Base-by-base conservation (phyloP, 2,888 invertebrate species). In the Himalopsyche anomala region DNA sequence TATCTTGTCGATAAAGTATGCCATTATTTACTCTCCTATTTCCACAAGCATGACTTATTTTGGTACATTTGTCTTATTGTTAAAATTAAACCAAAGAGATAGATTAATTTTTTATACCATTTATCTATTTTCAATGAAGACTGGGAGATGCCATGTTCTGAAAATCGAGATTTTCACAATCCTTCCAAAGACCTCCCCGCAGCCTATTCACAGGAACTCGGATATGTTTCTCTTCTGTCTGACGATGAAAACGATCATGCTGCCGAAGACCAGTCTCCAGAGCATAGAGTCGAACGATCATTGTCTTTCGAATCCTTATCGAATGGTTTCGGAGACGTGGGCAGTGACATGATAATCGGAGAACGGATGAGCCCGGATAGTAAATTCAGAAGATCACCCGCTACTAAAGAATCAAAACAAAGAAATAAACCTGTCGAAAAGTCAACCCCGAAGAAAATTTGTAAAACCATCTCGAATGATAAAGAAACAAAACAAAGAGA, bases 191-290 rank as follows among this genome's bases (percentile, higher is more conserved):
- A 80, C 11, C 74, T 19, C 4, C 74, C 36, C 12, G 74, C 15
- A 38, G 38, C 4, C 15, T 15, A 74, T 36, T 74, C 80, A 3
- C 17, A 80, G 36, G 84, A 84, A 84, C 36, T 56, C 9, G 56
- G 56, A 62, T 80, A 42, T 15, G 80, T 84, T 40, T 81, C 84
- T 62, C 56, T 81, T 36, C 42, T 56, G 15, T 84, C 84, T 6
- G 80, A 84, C 9, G 84, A 84, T 45, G 84, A 84, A 28, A 79
- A 19, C 8, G 62, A 12, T 56, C 40, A 83, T 19, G 42, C 42
- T 19, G 0, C 42, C 38, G 4, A 36, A 42, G 11, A 56, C 82
- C 42, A 56, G 15, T 42, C 40, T 69, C 56, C 42, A 28, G 17
- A 55, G 40, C 17, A 56, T 17, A 9, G 40, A 83, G 9, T 56